Base-by-base conservation (phyloP, 2,797 vertebrate genomes). In the Falco novaeseelandiae region DNA sequence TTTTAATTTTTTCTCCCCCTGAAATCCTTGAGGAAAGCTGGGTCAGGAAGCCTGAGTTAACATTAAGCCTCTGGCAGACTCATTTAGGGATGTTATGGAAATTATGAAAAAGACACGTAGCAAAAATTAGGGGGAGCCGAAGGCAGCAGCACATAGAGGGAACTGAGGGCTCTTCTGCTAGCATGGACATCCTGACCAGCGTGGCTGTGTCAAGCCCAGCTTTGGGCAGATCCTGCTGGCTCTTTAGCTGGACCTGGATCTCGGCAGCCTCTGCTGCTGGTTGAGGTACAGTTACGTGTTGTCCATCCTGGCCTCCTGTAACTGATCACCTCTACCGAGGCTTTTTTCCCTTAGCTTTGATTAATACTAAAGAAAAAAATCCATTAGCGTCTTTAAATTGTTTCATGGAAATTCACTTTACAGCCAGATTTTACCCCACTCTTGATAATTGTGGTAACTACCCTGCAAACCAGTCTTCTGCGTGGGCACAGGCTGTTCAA, bases 111-210 rank as follows among this genome's bases (percentile, higher is more conserved):
- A 78, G 57, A 36, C 10, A 8, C 12, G 25, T 2, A 76, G n/a
- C 32, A 76, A 76, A 82, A 76, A 54, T 38, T 1, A 51, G 8
- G 20, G 36, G 16, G 13, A 36, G 4, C 6, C 14, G 59, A 86
- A 92, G 59, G 23, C 61, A 71, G 44, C 19, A 72, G 62, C 14
- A 18, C 0, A 0, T 9, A 27, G 29, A 22, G 9, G 7, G 25
- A 78, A 32, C 23, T 18, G 14, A 40, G 16, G 10, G 18, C 6
- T 12, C 32, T 74, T 63, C 34, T 87, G 22, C 34, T 8, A 7
- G 26, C 0, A 3, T 30, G 42, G 63, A 1, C 30, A 18, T 29
- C 52, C 63, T 3, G 8, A 0, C 2, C 3, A 3, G 44, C 0
- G 1, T 10, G 51, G 36, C 38, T 30, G 42, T 18, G 25, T 51